phyloP scores from a whole-genome alignment of 1,140 invertebrate genomes.

The Tenebrio molitor region DNA sequence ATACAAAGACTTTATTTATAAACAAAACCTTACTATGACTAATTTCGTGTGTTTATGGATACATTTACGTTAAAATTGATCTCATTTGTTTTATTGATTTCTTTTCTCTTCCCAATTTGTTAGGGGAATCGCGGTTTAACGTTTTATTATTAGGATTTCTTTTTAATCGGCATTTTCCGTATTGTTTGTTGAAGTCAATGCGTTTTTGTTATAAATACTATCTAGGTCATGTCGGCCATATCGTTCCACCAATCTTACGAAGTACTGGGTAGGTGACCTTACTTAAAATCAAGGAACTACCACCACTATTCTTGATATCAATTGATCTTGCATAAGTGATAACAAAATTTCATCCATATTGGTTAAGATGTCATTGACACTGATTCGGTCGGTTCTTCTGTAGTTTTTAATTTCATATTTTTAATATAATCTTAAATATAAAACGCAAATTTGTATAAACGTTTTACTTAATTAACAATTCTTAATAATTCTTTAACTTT shows the following conservation, averaged over 20 bases:
- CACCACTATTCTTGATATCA: not conserved
- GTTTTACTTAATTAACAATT: too few species aligned
- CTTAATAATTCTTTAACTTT: too few species aligned
- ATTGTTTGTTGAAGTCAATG: not conserved
- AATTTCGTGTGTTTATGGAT: constrained; percentile 21
- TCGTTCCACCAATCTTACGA: constrained; percentile 5
- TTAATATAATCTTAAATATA: too few species aligned
- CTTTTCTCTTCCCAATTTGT: not conserved
- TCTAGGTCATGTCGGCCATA: constrained; percentile 34
- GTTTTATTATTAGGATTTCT: not conserved
- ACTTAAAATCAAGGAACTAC: constrained; percentile 18
- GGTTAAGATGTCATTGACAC: constrained; percentile 14
- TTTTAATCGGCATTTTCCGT: not conserved
- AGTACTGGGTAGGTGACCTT: constrained; percentile 9
- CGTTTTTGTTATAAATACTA: constrained; percentile 10
- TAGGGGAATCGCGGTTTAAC: not conserved
- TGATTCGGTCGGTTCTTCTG: too few species aligned
- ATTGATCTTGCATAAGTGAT: constrained; percentile 12
- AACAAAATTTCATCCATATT: constrained; percentile 11
- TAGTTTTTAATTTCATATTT: too few species aligned
- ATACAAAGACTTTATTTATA: constrained; percentile 37
- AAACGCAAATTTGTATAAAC: too few species aligned
- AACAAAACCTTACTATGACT: constrained; percentile 13
- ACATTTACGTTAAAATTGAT: constrained; percentile 14
- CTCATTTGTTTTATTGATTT: constrained; percentile 16